Evolutionary conservation across 2,888 invertebrate species (phyloP), one percentile per base, ranked within the genome.

Genomic region (Tricholauxania praeusta): DNA sequence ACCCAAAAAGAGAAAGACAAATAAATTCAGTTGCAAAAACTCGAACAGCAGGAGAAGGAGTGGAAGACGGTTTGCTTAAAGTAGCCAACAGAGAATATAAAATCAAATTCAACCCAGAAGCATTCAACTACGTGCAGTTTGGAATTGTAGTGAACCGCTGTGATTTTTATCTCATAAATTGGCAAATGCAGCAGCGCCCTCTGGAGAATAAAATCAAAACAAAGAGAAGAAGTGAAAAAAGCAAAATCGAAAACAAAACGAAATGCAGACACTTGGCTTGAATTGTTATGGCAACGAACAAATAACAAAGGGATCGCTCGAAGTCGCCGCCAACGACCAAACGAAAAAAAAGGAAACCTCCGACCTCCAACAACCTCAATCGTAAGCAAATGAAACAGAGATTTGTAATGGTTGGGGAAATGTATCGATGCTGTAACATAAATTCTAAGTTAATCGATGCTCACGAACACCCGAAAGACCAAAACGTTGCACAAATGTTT

Each of bases 161-260:
- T 72, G 77, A 77, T 75, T 77, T 74, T 74, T 73, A 76, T 77
- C 75, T 70, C 71, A 77, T 77, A 76, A 77, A 77, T 75, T 77
- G 75, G 74, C 71, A 74, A 71, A 73, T 67, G 72, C 70, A 70
- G 60, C 64, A 60, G 72, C 73, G 64, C 70, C 72, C 67, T 73
- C 66, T 71, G 71, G 60, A 59, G 65, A 19, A 64, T 59, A 49
- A 68, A 32, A 68, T 63, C 49, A 49, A 63, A 69, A 52, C 51
- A 72, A 57, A 51, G 32, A 69, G 53, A 47, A 71, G 12, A 51
- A 70, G 32, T 39, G 39, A 19, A 52, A 64, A 48, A 7, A 49
- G 19, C 49, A 12, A 52, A 19, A 51, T 22, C 59, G 28, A 14
- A 60, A 65, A 49, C 57, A 69, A 64, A 14, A 47, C 32, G 49